Base-by-base conservation (phyloP, 2,888 invertebrate genomes). In the Nomada flava region DNA sequence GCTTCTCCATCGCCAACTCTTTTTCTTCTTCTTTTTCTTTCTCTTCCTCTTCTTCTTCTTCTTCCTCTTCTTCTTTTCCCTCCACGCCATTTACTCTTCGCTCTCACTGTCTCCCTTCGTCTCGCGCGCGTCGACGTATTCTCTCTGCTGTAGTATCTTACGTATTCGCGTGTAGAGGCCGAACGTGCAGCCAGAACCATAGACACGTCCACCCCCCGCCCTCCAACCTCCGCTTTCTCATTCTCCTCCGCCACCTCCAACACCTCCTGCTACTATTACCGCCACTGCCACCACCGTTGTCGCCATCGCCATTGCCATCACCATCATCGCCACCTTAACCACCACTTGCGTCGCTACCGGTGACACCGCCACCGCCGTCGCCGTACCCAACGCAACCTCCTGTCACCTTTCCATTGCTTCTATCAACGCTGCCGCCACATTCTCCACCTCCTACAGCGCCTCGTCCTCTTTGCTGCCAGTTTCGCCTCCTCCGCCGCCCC, bases 91-190 rank as follows among this genome's bases (percentile, higher is more conserved):
- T 20, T 60, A 57, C 72, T 75, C 72, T 70, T 20, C 29, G 53
- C 72, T 76, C 72, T 52, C 53, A 10, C 62, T 64, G 60, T 81
- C 79, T 80, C 76, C 53, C 70, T 73, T 69, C 74, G 62, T 52
- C 72, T 10, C 42, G 60, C 55, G 70, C 23, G 53, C 69, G 26
- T 64, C 73, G 26, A 42, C 68, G 42, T 83, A 78, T 84, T 76
- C 82, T 86, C 84, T 86, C 81, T 77, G 77, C 62, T 52, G 76
- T 75, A 88, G 88, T 91, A 90, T 91, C 91, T 90, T 90, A 91
- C 91, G 91, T 90, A 89, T 90, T 91, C 90, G 87, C 85, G 84
- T 88, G 86, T 86, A 88, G 86, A 83, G 84, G 80, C 88, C 86
- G 86, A 88, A 83, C 88, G 79, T 87, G 80, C 86, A 88, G 83